phyloP scores from a whole-genome alignment of 2,797 vertebrate genomes.

The Hipposideros larvatus region DNA sequence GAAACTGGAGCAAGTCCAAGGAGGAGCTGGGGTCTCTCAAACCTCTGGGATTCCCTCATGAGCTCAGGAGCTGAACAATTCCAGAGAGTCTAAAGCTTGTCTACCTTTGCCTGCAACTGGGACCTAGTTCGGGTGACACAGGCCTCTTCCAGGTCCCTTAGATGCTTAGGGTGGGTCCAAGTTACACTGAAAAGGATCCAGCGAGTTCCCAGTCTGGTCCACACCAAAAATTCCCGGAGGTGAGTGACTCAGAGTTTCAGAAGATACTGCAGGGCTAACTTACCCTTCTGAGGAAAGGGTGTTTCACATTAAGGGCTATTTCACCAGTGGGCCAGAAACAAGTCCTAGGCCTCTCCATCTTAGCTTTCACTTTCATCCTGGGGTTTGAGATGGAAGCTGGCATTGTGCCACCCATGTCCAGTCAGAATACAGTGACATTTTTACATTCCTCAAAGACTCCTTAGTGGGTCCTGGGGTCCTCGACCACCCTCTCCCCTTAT shows the following conservation, averaged over 20 bases:
- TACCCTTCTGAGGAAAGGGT: neutral
- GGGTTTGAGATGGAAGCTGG: neutral
- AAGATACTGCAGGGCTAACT: constrained; percentile 52
- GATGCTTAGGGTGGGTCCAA: constrained; percentile 49
- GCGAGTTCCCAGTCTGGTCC: constrained; percentile 42
- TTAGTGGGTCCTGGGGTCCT: neutral
- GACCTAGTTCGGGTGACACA: neutral
- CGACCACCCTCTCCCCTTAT: neutral
- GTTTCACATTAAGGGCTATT: neutral
- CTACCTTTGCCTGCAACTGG: neutral
- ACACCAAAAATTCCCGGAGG: constrained; percentile 53
- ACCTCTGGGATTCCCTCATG: neutral
- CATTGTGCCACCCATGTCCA: neutral
- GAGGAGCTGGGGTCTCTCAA: neutral
- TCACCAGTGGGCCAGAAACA: neutral
- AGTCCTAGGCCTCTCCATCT: neutral
- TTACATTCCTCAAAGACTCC: neutral
- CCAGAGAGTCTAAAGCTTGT: neutral
- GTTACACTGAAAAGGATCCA: constrained; percentile 46
- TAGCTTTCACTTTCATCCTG: neutral
- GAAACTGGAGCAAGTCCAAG: neutral
- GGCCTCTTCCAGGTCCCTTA: constrained; percentile 33
- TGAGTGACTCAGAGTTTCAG: constrained; percentile 63
- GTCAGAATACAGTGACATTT: neutral
- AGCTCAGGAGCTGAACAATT: neutral